Evolutionary conservation across 1,140 invertebrate species (phyloP).

Genomic region (Callitettix versicolor): DNA sequence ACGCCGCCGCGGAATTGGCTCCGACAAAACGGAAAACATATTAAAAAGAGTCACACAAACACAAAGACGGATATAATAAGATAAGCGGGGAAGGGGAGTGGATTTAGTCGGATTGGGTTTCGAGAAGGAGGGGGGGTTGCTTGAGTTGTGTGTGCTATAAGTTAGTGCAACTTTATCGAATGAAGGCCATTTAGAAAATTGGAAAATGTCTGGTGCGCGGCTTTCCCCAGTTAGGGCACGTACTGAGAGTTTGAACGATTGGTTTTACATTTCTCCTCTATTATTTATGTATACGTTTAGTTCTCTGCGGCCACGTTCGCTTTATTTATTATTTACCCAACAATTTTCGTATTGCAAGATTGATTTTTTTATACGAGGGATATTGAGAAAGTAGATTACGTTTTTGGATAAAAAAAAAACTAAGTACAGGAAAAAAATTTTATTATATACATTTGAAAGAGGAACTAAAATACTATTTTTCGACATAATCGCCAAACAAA

Average conservation of each 20-base stretch:
- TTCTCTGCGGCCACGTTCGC: no score
- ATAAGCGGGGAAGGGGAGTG: slow-evolving; percentile 4
- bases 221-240: background rate
- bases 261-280: background rate
- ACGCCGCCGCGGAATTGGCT: background rate
- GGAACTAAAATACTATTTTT: no score
- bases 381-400: no score
- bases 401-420: no score
- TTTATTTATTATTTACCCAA: no score
- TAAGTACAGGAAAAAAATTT: no score
- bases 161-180: slow-evolving; percentile 15
- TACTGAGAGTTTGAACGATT: slow-evolving; percentile 2
- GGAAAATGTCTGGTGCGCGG: slow-evolving; percentile 12
- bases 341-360: no score
- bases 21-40: slow-evolving; percentile 7
- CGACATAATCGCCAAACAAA: no score
- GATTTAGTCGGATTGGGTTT: background rate
- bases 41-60: slow-evolving; percentile 3
- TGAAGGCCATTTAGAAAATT: slow-evolving; percentile 19
- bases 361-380: no score
- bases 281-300: no score
- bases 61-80: slow-evolving; percentile 11
- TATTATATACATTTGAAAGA: no score
- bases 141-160: slow-evolving; percentile 9
- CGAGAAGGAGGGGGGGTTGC: background rate